Evolutionary conservation across 92 coral and sea anemone species (phyloP).

Genomic region (Zoanthus solanderi): DNA sequence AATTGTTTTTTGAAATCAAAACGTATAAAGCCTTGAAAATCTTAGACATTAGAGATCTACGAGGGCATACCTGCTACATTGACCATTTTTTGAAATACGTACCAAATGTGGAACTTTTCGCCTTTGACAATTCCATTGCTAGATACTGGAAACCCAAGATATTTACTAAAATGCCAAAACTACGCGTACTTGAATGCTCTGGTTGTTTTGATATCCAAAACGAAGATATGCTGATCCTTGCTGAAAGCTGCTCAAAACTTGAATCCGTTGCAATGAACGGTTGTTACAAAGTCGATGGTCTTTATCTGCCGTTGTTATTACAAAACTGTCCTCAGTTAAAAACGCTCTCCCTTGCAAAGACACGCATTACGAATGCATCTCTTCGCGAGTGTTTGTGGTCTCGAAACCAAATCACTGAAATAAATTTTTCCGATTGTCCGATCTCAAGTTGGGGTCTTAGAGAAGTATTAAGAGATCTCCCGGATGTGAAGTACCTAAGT

Average conservation of each 20-base stretch:
- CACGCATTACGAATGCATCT: constrained; percentile 61
- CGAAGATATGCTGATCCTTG: constrained; percentile 65
- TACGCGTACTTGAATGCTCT: constrained; percentile 78
- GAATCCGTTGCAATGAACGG: constrained; percentile 77
- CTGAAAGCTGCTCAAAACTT: constrained; percentile 62
- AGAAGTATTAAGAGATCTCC: neutral
- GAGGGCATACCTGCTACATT: constrained; percentile 23
- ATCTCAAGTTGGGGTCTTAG: constrained; percentile 12
- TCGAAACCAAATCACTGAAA: constrained; percentile 25
- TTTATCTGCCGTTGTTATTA: constrained; percentile 64
- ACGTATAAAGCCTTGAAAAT: constrained; percentile 21
- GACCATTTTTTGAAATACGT: constrained; percentile 21
- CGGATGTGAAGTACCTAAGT: constrained; percentile 32
- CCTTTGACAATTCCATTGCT: constrained; percentile 76
- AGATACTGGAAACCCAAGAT: constrained; percentile 70
- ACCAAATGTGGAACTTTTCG: constrained; percentile 75
- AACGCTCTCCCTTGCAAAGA: constrained; percentile 78
- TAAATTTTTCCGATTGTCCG: constrained; percentile 28
- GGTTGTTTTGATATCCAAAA: constrained; percentile 75
- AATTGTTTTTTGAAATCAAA: constrained; percentile 27
- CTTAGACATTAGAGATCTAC: constrained; percentile 30
- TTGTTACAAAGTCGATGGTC: constrained; percentile 73
- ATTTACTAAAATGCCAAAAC: constrained; percentile 58
- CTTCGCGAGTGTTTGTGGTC: constrained; percentile 61
- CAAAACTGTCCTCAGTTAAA: constrained; percentile 57